Evolutionary conservation across 2,888 invertebrate genomes (phyloP), one percentile per base, ranked within the genome.

Genomic region (Limnephilus auricula): DNA sequence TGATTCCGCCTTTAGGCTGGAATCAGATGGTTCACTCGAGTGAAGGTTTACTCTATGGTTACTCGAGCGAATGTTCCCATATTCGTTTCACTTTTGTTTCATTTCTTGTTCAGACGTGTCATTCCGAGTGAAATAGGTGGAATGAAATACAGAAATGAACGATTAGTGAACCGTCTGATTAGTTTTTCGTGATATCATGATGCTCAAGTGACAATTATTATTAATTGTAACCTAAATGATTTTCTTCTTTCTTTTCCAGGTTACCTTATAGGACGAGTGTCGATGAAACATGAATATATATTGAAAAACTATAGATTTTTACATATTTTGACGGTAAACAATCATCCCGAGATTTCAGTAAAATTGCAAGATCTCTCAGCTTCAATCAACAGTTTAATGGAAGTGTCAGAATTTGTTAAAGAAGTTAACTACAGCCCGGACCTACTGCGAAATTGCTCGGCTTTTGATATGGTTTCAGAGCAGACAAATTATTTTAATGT

Each of bases 271-370:
- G 92, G 92, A 6, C 87, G 92, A 45, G 90, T 92, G 78, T 92
- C 91, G 10, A 93, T 91, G 90, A 91, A 92, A 91, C 91, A 92
- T 80, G 92, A 92, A 82, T 91, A 92, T 86, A 37, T 92, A 40
- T 79, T 93, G 80, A 93, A 93, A 82, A 89, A 91, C 83, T 89
- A 85, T n/a, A 85, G 83, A 91, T 78, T 90, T 79, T 37, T 84
- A 25, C 83, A 90, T 32, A 80, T 80, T n/a, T 79, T 90, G 40
- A 89, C 79, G 5, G 84, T 83, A 10, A 84, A 92, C 32, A 87
- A 83, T 65, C 80, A 92, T 79, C 92, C 90, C 4, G 90, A 92
- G 79, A 89, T 92, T 34, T 80, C 92, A 9, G 78, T 90, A 79
- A 89, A 88, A 83, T 25, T 92, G 5, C 65, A 92, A 25, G 40